phyloP scores from a whole-genome alignment of 2,888 invertebrate genomes.

The Drosophila suboccidentalis region DNA sequence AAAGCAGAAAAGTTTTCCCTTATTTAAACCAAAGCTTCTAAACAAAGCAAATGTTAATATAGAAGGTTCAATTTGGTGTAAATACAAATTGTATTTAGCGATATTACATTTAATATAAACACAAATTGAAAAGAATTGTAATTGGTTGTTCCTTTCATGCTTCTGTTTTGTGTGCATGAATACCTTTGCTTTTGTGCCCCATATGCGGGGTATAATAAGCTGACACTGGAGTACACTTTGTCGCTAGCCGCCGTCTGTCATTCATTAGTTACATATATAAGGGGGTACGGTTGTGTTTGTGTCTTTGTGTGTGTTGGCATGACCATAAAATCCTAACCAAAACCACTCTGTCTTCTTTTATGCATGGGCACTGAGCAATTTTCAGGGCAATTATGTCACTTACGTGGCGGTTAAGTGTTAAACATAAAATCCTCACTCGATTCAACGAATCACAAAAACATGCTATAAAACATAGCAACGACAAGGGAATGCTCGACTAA shows the following conservation, averaged over 20 bases:
- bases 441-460: constrained; percentile 44
- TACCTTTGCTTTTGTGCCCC: background rate
- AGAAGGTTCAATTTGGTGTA: too few relatives aligned
- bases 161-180: constrained; percentile 1
- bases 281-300: background rate
- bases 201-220: constrained; percentile 22
- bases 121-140: background rate
- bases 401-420: constrained; percentile 56
- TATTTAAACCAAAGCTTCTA: too few relatives aligned
- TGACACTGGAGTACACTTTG: constrained; percentile 36
- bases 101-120: too few relatives aligned
- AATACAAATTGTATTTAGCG: too few relatives aligned
- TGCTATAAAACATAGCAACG: constrained; percentile 27
- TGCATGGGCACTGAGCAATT: constrained; percentile 49
- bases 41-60: too few relatives aligned
- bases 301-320: constrained; percentile 2
- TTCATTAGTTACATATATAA: constrained; percentile 19
- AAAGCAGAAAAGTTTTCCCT: too few relatives aligned
- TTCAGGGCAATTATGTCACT: constrained; percentile 61
- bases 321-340: constrained; percentile 32
- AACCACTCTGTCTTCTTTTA: constrained; percentile 30
- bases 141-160: background rate
- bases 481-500: constrained; percentile 4
- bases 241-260: constrained; percentile 10
- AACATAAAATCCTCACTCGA: constrained; percentile 55